phyloP scores from a whole-genome alignment of 2,888 invertebrate genomes.

The Phyllotreta cruciferae region DNA sequence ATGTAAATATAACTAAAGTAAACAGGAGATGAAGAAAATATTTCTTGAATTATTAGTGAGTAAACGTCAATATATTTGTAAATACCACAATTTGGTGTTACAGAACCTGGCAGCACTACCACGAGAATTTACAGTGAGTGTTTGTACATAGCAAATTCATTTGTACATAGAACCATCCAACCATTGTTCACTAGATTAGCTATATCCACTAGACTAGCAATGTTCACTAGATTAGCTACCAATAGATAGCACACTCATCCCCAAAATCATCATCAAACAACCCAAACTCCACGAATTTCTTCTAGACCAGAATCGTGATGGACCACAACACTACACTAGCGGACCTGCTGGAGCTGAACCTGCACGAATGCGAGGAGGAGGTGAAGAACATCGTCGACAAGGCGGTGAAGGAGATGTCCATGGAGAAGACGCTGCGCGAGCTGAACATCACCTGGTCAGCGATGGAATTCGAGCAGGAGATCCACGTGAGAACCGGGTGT shows the following conservation, averaged over 20 bases:
- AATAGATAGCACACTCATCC: too few relatives aligned
- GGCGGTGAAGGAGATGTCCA: slow-evolving; percentile 97
- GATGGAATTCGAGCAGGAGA: slow-evolving; percentile 92
- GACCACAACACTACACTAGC: slow-evolving; percentile 90
- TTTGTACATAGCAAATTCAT: slow-evolving; percentile 11
- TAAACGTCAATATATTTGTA: slow-evolving; percentile 25
- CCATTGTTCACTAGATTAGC: too few relatives aligned
- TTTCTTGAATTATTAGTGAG: too few relatives aligned
- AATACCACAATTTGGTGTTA: slow-evolving; percentile 58
- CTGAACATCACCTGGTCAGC: slow-evolving; percentile 89
- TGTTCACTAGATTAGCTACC: too few relatives aligned
- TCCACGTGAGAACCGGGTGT: slow-evolving; percentile 86
- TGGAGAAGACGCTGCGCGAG: slow-evolving; percentile 94
- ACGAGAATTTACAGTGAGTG: slow-evolving; percentile 82
- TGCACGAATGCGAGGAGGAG: slow-evolving; percentile 97
- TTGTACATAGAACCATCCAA: not conserved
- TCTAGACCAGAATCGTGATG: slow-evolving; percentile 92
- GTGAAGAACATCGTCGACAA: slow-evolving; percentile 97
- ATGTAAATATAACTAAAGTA: slow-evolving; percentile 47
- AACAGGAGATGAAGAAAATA: not conserved
- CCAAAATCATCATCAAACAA: too few relatives aligned
- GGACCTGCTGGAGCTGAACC: slow-evolving; percentile 87
- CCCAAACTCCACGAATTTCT: slow-evolving; percentile 22
- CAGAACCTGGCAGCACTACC: slow-evolving; percentile 84
- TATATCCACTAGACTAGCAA: too few relatives aligned